Evolutionary conservation across 1,140 invertebrate species (phyloP).

Genomic region (Zaprionus africanus): DNA sequence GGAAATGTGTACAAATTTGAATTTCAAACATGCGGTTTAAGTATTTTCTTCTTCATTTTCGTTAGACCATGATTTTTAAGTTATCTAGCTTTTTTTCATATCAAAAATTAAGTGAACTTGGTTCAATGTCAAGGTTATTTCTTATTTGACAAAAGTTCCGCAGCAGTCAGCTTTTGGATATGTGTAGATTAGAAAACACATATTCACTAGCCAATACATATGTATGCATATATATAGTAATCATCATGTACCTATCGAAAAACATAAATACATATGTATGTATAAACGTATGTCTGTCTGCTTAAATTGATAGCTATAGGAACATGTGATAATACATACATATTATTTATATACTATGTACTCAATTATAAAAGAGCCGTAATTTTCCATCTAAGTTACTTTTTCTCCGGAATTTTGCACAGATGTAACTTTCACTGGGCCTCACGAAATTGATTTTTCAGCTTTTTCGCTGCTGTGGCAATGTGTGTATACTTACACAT

Average conservation of each 20-base stretch:
- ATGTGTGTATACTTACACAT: not conserved
- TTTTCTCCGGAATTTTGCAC: not conserved
- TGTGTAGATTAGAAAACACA: slow-evolving; percentile 9
- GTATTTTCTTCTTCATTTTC: not conserved
- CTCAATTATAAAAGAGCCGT: not conserved
- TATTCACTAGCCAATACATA: slow-evolving; percentile 4
- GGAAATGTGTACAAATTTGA: not conserved
- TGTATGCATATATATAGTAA: slow-evolving; percentile 10
- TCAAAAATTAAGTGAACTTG: not conserved
- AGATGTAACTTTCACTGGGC: slow-evolving; percentile 5
- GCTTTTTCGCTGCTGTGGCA: not conserved
- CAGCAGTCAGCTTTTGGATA: slow-evolving; percentile 21
- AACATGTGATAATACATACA: not conserved
- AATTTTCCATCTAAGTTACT: not conserved
- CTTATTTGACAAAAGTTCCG: slow-evolving; percentile 11
- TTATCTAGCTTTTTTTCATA: not conserved
- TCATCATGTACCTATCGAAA: not conserved
- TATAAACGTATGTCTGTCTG: not conserved
- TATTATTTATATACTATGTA: not conserved
- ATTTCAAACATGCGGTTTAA: not conserved
- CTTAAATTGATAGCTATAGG: not conserved
- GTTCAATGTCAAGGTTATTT: slow-evolving; percentile 49
- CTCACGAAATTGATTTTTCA: slow-evolving; percentile 5
- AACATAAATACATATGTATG: not conserved
- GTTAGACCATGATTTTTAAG: not conserved